These are phyloP conservation scores for Brachionus manjavacas DNA, from an alignment of 1,140 invertebrate species.

Conservation along the genomic window DNA sequence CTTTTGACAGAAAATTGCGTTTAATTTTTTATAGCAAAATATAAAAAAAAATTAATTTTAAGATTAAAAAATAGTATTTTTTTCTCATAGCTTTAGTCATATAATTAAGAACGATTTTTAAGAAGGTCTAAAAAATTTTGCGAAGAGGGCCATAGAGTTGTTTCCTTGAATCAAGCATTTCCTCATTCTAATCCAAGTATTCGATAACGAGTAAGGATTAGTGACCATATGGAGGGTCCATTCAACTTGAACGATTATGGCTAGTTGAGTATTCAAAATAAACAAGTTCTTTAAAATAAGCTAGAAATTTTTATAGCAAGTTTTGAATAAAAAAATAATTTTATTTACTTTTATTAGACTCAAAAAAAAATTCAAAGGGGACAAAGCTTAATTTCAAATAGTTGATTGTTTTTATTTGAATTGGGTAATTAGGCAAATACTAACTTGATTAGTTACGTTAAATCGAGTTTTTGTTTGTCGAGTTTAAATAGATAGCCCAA, in stretches of 20 bases:
- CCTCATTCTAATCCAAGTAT: background rate
- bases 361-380: background rate
- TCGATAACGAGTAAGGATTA: background rate
- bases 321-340: background rate
- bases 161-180: background rate
- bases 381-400: slow-evolving; percentile 28
- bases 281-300: background rate
- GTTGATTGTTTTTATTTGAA: slow-evolving; percentile 12
- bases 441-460: slow-evolving; percentile 37
- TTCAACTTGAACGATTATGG: background rate
- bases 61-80: too few species aligned
- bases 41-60: too few species aligned
- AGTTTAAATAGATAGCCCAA: background rate
- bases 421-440: slow-evolving; percentile 31
- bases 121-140: background rate
- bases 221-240: slow-evolving; percentile 15
- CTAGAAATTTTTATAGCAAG: background rate
- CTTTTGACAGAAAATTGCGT: too few species aligned
- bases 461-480: background rate
- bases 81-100: too few species aligned
- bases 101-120: too few species aligned
- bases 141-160: background rate
- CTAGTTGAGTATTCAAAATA: background rate
- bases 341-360: slow-evolving; percentile 4
- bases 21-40: too few species aligned